Conservation (phyloP, 2,888 invertebrate species). For the Apomyelois bistriatella region DNA sequence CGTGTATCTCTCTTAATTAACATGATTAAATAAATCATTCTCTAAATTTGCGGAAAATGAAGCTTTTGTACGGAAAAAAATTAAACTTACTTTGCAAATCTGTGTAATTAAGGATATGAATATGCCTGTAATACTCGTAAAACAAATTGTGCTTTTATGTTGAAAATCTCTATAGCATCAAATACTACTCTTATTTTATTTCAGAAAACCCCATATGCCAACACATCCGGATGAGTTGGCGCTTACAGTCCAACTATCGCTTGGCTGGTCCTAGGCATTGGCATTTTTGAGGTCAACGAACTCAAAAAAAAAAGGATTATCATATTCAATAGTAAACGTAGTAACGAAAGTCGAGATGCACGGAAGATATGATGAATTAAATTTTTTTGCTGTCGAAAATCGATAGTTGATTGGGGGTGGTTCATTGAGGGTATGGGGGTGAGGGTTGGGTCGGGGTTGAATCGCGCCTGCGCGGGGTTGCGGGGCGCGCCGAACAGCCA, state of each 20-base stretch:
- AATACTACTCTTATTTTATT: no score
- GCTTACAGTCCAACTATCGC: not conserved
- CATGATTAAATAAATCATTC: no score
- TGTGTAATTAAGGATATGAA: no score
- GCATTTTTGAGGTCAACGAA: conserved; percentile 5
- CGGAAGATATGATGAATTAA: conserved; percentile 40
- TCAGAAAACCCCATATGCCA: no score
- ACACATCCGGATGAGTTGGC: no score
- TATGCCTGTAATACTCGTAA: no score
- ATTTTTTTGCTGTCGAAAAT: conserved; percentile 57
- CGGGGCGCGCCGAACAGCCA: conserved; percentile 62
- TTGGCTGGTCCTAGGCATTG: not conserved
- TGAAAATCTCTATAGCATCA: no score
- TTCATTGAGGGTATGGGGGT: conserved; percentile 66
- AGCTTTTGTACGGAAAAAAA: no score
- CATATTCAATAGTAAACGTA: conserved; percentile 15
- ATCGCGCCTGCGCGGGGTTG: conserved; percentile 70
- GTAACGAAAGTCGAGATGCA: conserved; percentile 17
- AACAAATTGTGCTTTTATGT: no score
- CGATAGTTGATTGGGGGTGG: conserved; percentile 72
- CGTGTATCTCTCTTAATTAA: no score
- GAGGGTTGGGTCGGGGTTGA: conserved; percentile 32
- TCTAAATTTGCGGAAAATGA: no score
- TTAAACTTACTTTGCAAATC: no score
- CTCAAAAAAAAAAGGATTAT: not conserved